Conservation (phyloP, 2,797 vertebrate species). For the Rhincodon typus region DNA sequence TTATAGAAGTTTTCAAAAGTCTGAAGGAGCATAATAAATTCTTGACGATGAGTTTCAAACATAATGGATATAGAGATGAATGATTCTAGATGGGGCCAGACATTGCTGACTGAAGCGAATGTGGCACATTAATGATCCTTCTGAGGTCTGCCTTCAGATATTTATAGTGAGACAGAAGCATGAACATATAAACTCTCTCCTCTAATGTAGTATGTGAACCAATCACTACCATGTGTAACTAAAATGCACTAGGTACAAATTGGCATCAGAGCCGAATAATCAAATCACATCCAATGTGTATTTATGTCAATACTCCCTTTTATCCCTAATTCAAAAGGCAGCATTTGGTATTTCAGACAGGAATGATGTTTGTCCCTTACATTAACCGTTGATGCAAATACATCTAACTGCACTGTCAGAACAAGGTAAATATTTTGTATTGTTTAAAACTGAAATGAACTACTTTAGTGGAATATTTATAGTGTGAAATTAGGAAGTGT, state of each 20-base stretch:
- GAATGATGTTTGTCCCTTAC: neutral
- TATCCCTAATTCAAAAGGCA: neutral
- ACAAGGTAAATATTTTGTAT: conserved; percentile 12
- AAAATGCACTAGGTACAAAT: neutral
- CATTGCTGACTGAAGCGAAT: neutral
- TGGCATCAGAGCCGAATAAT: neutral
- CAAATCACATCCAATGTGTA: neutral
- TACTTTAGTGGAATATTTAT: neutral
- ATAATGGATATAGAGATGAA: neutral
- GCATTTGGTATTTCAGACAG: neutral
- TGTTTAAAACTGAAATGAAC: neutral
- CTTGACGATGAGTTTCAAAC: neutral
- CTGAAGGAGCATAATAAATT: neutral
- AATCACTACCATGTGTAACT: neutral
- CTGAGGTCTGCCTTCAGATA: neutral
- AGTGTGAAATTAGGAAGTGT: neutral
- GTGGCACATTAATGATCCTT: neutral
- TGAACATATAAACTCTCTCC: neutral
- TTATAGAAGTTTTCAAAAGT: neutral
- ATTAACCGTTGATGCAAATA: neutral
- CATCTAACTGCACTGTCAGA: neutral
- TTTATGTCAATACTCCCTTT: neutral
- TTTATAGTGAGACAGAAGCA: neutral
- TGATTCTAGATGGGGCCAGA: neutral
- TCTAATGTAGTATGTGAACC: neutral